These are phyloP conservation scores for Aurelia sp. DNA, from an alignment of 30 jellyfish, hydroid and myxozoan species.

Conservation along the genomic window DNA sequence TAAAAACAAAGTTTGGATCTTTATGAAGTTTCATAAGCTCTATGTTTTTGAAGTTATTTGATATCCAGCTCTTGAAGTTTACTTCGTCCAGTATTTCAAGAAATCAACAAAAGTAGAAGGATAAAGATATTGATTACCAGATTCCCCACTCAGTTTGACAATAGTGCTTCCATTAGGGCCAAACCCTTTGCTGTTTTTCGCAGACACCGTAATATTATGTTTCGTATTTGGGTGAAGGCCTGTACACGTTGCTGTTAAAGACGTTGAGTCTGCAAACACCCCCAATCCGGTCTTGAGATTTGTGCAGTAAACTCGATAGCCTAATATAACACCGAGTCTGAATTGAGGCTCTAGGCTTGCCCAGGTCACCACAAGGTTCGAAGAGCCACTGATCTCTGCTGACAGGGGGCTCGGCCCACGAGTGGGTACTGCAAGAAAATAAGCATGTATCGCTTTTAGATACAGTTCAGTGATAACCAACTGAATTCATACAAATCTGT, in stretches of 20 bases:
- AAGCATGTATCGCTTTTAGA: no score
- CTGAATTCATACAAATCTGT: no score
- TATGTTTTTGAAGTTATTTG: no score
- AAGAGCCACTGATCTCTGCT: constrained; percentile 29
- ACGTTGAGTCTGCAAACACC: neutral
- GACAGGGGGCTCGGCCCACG: constrained; percentile 22
- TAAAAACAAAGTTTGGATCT: no score
- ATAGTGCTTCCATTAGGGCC: constrained; percentile 12
- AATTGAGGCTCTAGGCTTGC: constrained; percentile 7
- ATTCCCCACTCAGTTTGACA: constrained; percentile 5
- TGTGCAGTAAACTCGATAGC: constrained; percentile 37
- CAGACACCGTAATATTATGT: neutral
- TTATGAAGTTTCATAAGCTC: no score
- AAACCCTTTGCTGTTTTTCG: constrained; percentile 16
- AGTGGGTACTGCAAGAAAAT: constrained; percentile 9
- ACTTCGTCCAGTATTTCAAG: no score
- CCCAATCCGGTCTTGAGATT: neutral
- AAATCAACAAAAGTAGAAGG: no score
- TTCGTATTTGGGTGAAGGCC: neutral
- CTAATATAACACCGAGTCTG: constrained; percentile 24
- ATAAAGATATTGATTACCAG: constrained; percentile 2
- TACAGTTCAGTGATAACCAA: no score
- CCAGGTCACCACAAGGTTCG: constrained; percentile 6
- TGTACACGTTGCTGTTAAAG: neutral
- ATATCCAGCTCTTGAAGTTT: no score